phyloP scores from a whole-genome alignment of 2,113 vertebrate genomes.

The Pardalotus punctatus region DNA sequence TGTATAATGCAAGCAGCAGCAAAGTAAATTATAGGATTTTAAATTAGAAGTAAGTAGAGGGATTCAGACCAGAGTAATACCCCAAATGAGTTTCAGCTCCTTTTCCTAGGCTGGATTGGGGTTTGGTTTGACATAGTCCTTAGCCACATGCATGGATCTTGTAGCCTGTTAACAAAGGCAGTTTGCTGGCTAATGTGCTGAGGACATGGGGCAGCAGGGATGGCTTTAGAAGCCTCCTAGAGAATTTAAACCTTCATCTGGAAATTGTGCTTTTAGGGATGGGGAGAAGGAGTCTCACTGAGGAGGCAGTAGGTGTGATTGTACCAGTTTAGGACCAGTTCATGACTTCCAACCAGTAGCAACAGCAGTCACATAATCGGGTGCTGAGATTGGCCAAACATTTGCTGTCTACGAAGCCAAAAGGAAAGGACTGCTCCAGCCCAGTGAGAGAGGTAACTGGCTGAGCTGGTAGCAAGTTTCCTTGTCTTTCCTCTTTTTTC shows the following conservation, averaged over 20 bases:
- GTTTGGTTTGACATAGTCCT: neutral
- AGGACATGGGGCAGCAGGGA: neutral
- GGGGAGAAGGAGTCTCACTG: neutral
- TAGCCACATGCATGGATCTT: neutral
- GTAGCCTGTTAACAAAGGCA: neutral
- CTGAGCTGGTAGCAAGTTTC: neutral
- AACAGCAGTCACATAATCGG: neutral
- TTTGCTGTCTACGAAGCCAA: neutral
- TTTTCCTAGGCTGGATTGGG: neutral
- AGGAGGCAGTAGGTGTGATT: neutral
- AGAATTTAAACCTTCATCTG: neutral
- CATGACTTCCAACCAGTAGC: neutral
- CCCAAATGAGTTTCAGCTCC: neutral
- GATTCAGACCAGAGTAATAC: neutral
- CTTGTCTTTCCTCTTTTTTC: neutral
- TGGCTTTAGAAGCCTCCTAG: neutral
- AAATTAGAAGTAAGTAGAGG: neutral
- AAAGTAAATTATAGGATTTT: neutral
- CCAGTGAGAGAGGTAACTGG: neutral
- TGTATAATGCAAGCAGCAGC: neutral
- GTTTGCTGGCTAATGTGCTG: neutral
- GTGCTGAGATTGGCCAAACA: neutral
- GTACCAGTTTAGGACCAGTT: neutral
- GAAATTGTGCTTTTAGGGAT: neutral
- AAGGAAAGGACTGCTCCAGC: neutral